Conservation (phyloP, 2,888 invertebrate species). For the Trissolcus japonicus region DNA sequence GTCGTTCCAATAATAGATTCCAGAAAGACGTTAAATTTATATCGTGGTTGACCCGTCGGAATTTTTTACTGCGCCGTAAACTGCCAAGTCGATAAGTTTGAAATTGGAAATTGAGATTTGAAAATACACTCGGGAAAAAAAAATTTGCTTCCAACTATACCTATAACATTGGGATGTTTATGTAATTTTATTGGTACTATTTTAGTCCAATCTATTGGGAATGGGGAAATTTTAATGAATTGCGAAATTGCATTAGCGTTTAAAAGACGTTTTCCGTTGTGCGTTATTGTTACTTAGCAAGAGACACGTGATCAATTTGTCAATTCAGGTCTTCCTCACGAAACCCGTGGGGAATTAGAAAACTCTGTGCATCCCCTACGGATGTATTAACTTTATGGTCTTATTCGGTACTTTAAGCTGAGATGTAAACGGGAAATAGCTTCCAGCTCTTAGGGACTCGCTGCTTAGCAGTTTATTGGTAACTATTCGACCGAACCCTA, state of each 20-base stretch:
- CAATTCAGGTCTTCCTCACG: slow-evolving; percentile 28
- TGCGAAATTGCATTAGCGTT: slow-evolving; percentile 38
- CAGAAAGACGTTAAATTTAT: slow-evolving; percentile 67
- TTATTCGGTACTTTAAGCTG: slow-evolving; percentile 55
- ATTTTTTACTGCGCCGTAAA: slow-evolving; percentile 52
- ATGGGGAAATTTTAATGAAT: background rate
- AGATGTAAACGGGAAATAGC: slow-evolving; percentile 59
- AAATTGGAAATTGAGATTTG: slow-evolving; percentile 55
- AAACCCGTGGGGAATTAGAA: slow-evolving; percentile 23
- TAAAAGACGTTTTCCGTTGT: slow-evolving; percentile 36
- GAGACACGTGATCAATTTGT: slow-evolving; percentile 61
- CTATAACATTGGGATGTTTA: no score
- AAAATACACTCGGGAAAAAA: slow-evolving; percentile 4
- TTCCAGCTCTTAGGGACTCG: slow-evolving; percentile 57
- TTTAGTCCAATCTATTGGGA: no score
- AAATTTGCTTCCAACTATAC: no score
- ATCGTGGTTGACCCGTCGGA: slow-evolving; percentile 59
- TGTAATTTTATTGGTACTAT: no score
- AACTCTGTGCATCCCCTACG: slow-evolving; percentile 55
- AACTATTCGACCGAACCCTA: slow-evolving; percentile 47
- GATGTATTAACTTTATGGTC: slow-evolving; percentile 61
- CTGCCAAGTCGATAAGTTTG: slow-evolving; percentile 32
- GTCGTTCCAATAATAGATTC: slow-evolving; percentile 61
- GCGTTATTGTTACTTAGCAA: slow-evolving; percentile 18
- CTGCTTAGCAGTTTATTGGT: slow-evolving; percentile 57